Base-by-base conservation (phyloP, 1,140 invertebrate genomes). In the Neuroterus valhalla region DNA sequence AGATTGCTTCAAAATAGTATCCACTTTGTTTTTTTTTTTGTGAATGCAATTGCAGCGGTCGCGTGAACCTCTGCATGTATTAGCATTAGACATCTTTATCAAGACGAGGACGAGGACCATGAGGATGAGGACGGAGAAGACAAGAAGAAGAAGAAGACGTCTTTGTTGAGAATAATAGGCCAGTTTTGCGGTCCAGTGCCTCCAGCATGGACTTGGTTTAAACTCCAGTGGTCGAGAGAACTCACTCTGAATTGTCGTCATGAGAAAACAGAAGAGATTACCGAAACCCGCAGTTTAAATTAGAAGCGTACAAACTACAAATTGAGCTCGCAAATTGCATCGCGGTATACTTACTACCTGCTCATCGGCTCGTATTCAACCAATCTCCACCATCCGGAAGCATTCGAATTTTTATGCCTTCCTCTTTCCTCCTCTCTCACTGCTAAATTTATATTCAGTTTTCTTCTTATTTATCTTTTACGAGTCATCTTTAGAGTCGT, bases 261-360 rank as follows among this genome's bases (percentile, higher is more conserved):
- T 86, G 86, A 87, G 86, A 87, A 88, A 85, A 82, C 75, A 75
- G 82, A 78, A 77, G 81, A 83, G 80, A 86, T 88, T 86, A 84
- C 83, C 86, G 78, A 88, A 87, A 86, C 84, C 86, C 86, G 76
- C 85, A 87, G 85, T 85, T 87, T 82, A 85, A 88, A 88, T 87
- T 87, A 86, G 85, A 86, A 86, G 81, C 81, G 80, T 82, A 83
- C 80, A 84, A 82, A 82, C 73, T 83, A 66, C 83, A 85, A 85
- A 87, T 86, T 85, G 85, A 85, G 76, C 72, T 78, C 71, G 84
- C 74, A 88, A 87, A 88, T 88, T 88, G 82, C 85, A 77, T 83
- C 80, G 81, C 77, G 80, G 82, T 81, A 76, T 81, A 79, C 74
- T 79, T 79, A 78, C 55, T 69, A 46, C 67, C 71, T 70, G 72